These are phyloP conservation scores for Taenioides sp. DNA, from an alignment of 2,797 vertebrate genomes.

Conservation along the genomic window DNA sequence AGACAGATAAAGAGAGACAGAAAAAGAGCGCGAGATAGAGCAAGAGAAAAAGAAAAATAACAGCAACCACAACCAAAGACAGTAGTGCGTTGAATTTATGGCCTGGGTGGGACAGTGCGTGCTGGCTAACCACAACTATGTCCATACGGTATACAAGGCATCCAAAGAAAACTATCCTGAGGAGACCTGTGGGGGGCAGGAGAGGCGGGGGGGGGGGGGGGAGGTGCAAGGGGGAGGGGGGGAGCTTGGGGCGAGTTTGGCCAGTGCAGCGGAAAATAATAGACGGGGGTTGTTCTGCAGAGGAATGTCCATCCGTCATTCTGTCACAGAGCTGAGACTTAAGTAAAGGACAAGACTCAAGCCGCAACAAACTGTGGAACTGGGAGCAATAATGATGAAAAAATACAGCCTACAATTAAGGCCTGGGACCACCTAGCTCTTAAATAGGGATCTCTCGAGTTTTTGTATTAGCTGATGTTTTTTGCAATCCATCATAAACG, in stretches of 20 bases:
- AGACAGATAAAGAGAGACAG: too few species aligned
- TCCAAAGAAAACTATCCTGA: constrained; percentile 78
- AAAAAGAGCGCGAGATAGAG: not conserved
- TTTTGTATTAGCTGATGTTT: not conserved
- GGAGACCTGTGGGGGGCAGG: constrained; percentile 60
- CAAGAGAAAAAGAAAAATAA: not conserved
- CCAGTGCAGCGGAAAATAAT: constrained; percentile 74
- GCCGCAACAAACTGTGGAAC: constrained; percentile 63
- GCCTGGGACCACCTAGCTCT: constrained; percentile 28
- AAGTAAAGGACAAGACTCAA: constrained; percentile 55
- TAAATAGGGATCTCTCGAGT: not conserved
- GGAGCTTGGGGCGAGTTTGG: constrained; percentile 54
- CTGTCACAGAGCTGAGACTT: constrained; percentile 71
- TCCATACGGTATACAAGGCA: constrained; percentile 60
- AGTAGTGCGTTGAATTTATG: constrained; percentile 70
- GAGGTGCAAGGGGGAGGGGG: too few species aligned
- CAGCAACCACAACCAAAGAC: constrained; percentile 65
- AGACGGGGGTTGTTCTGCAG: constrained; percentile 76
- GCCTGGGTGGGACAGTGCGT: constrained; percentile 74
- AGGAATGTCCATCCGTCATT: constrained; percentile 68
- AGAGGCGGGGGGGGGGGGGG: constrained; percentile 37
- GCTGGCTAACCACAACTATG: constrained; percentile 80
- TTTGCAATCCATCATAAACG: not conserved
- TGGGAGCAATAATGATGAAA: constrained; percentile 55
- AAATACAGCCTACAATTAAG: constrained; percentile 36